phyloP scores from a whole-genome alignment of 2,888 invertebrate genomes.

The Tenthredo amoena region DNA sequence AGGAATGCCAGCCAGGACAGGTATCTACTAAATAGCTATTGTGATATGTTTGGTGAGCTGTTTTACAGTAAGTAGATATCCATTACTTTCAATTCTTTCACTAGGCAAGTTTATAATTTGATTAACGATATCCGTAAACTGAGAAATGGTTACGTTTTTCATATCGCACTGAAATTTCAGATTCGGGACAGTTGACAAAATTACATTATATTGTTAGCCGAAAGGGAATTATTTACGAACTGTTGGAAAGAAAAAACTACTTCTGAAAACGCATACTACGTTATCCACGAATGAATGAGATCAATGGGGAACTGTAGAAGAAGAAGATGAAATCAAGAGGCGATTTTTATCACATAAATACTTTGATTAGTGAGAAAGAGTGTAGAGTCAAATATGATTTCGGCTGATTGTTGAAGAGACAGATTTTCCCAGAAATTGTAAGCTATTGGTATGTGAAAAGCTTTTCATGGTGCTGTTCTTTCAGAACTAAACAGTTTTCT shows the following conservation, averaged over 20 bases:
- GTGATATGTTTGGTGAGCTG: slow-evolving; percentile 47
- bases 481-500: slow-evolving; percentile 4
- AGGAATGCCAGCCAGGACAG: slow-evolving; percentile 26
- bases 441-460: slow-evolving; percentile 13
- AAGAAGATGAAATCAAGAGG: not conserved
- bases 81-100: slow-evolving; percentile 15
- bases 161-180: slow-evolving; percentile 1
- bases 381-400: not conserved
- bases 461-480: slow-evolving; percentile 21
- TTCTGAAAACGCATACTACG: not conserved
- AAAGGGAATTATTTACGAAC: not conserved
- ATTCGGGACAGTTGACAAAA: not conserved
- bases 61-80: slow-evolving; percentile 13
- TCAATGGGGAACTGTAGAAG: not conserved
- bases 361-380: slow-evolving; percentile 19
- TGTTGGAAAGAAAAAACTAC: not conserved
- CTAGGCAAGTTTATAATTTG: slow-evolving; percentile 13
- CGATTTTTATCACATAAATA: slow-evolving; percentile 40
- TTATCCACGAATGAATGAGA: not conserved
- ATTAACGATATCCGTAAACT: not conserved
- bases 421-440: not conserved
- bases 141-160: not conserved
- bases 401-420: slow-evolving; percentile 1
- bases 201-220: not conserved
- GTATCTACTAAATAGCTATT: slow-evolving; percentile 15